Conservation (phyloP, 1,140 invertebrate species). For the Bicyclus anynana region DNA sequence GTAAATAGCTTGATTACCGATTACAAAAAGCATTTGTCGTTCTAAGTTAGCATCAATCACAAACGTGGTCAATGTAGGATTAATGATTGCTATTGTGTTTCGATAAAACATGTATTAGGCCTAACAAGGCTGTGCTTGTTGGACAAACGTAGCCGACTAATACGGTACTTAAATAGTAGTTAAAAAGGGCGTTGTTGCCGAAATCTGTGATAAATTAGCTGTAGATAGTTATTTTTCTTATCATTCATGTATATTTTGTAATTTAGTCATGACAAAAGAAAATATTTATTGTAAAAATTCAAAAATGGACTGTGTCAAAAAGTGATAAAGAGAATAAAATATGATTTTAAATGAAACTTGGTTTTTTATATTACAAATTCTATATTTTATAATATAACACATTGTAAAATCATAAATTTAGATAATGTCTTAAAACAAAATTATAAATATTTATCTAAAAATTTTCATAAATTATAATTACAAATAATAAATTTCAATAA, state of each 20-base stretch:
- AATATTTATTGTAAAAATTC: slow-evolving; percentile 72
- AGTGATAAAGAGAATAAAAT: slow-evolving; percentile 69
- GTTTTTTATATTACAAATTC: slow-evolving; percentile 21
- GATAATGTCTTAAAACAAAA: too few relatives aligned
- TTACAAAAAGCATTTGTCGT: slow-evolving; percentile 13
- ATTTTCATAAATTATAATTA: too few relatives aligned
- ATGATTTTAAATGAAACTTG: slow-evolving; percentile 41
- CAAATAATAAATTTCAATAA: too few relatives aligned
- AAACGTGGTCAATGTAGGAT: slow-evolving; percentile 2
- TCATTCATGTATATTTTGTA: slow-evolving; percentile 69
- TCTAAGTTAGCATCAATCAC: slow-evolving; percentile 13
- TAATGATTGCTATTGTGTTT: slow-evolving; percentile 11
- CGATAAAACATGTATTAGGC: neutral
- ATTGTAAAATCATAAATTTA: too few relatives aligned
- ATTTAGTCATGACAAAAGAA: slow-evolving; percentile 57
- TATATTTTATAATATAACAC: neutral
- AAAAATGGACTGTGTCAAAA: slow-evolving; percentile 65
- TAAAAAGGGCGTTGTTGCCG: slow-evolving; percentile 55
- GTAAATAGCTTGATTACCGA: slow-evolving; percentile 40
- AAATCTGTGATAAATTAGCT: slow-evolving; percentile 73
- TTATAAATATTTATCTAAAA: too few relatives aligned
- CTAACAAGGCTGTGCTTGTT: slow-evolving; percentile 48
- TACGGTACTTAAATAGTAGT: slow-evolving; percentile 32
- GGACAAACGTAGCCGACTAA: slow-evolving; percentile 54
- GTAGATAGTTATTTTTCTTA: slow-evolving; percentile 46